Conservation (phyloP, 2,113 vertebrate genomes). For the Ammodytes marinus region DNA sequence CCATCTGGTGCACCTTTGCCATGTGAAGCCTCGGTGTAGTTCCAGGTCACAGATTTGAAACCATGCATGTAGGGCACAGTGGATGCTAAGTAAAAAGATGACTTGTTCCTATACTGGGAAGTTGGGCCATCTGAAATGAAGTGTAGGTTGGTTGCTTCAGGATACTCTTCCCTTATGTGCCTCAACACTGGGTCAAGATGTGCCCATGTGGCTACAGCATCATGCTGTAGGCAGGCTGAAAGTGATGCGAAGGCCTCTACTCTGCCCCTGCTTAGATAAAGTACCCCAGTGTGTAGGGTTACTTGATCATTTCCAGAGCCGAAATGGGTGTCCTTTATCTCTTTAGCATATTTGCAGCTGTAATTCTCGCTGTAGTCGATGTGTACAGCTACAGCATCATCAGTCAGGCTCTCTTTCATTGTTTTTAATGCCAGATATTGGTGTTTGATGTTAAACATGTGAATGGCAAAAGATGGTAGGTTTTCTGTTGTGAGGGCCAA, state of each 20-base stretch:
- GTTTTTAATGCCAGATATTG: background rate
- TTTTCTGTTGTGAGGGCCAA: background rate
- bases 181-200: slow-evolving; percentile 1
- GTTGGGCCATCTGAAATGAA: slow-evolving; percentile 54
- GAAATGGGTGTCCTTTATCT: background rate
- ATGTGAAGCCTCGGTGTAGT: slow-evolving; percentile 47
- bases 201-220: background rate
- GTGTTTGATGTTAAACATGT: background rate
- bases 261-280: background rate
- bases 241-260: background rate
- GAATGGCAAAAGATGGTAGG: background rate
- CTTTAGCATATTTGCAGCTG: background rate
- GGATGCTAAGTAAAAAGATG: slow-evolving; percentile 24
- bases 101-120: slow-evolving; percentile 39
- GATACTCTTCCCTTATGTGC: background rate
- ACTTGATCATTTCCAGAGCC: background rate
- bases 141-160: background rate
- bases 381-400: background rate
- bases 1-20: slow-evolving; percentile 48
- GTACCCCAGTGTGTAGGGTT: background rate
- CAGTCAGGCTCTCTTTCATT: background rate
- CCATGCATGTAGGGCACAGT: slow-evolving; percentile 40
- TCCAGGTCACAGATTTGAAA: slow-evolving; percentile 36
- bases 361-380: background rate
- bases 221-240: background rate